Conservation (phyloP, 2,113 vertebrate species). For the Eurypyga helias region DNA sequence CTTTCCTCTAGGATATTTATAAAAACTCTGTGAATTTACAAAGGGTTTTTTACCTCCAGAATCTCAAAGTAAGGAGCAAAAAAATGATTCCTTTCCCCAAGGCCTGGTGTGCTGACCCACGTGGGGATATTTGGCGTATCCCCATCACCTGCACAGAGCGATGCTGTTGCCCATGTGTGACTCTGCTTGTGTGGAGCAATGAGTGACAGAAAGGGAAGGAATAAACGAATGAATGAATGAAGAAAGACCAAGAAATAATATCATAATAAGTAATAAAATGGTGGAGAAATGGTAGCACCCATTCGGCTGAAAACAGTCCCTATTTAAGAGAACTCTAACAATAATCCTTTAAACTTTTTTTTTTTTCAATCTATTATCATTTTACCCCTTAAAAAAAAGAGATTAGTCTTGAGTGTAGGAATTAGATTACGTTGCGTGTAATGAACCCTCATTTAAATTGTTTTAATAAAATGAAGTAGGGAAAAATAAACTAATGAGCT, state of each 20-base stretch:
- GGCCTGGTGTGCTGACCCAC: neutral
- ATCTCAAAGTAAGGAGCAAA: neutral
- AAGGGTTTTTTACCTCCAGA: neutral
- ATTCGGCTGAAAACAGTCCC: neutral
- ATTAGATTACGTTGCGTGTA: constrained; percentile 34
- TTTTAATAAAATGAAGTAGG: constrained; percentile 39
- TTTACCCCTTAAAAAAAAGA: neutral
- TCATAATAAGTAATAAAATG: neutral
- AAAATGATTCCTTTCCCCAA: neutral
- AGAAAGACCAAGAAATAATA: neutral
- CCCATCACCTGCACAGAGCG: neutral
- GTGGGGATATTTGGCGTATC: neutral
- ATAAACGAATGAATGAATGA: neutral
- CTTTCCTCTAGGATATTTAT: neutral
- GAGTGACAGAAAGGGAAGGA: neutral
- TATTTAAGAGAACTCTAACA: neutral
- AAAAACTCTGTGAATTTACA: constrained; percentile 4
- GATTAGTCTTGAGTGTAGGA: constrained; percentile 18
- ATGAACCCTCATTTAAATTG: constrained; percentile 41
- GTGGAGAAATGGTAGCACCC: neutral
- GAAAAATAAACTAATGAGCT: constrained; percentile 48
- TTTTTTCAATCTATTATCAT: neutral
- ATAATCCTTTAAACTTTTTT: constrained; percentile 23
- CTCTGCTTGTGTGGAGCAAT: neutral
- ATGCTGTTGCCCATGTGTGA: neutral